Evolutionary conservation across 2,888 invertebrate species (phyloP).

Genomic region (Erebia palarica): DNA sequence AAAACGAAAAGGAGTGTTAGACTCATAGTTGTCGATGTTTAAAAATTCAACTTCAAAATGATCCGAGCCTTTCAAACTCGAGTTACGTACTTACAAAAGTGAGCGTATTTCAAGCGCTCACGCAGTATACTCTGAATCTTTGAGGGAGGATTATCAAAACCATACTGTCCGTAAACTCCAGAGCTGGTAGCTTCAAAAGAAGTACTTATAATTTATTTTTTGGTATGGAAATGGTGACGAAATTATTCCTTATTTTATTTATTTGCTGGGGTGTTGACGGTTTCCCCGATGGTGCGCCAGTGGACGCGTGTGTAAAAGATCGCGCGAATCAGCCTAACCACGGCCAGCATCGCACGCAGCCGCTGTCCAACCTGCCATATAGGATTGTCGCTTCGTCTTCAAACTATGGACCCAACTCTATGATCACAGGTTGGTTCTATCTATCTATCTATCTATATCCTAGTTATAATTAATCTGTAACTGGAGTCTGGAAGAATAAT

Average conservation of each 20-base stretch:
- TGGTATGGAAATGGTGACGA: constrained; percentile 55
- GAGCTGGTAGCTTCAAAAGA: neutral
- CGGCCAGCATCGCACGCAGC: constrained; percentile 87
- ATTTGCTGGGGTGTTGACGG: constrained; percentile 65
- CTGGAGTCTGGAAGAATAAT: too few relatives aligned
- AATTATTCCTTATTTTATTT: constrained; percentile 58
- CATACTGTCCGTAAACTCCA: neutral
- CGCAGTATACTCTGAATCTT: constrained; percentile 64
- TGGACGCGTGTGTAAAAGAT: constrained; percentile 90
- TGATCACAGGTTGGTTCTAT: constrained; percentile 84
- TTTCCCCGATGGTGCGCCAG: constrained; percentile 92
- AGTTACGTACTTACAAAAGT: constrained; percentile 67
- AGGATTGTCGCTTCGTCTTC: constrained; percentile 85
- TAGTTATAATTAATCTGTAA: too few relatives aligned
- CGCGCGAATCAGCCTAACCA: constrained; percentile 90
- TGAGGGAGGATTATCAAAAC: constrained; percentile 36
- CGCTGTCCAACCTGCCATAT: constrained; percentile 85
- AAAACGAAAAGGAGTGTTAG: neutral
- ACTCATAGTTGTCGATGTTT: neutral
- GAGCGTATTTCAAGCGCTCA: constrained; percentile 57
- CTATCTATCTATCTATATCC: neutral
- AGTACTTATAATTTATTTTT: neutral
- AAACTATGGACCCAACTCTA: constrained; percentile 85
- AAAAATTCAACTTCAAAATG: constrained; percentile 50
- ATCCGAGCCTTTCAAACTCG: constrained; percentile 68